Percentiles rank a stretch among this genome's conserved stretches.
Evolutionary conservation across 2,113 vertebrate genomes (phyloP).

Genomic region (Peromyscus leucopus): DNA sequence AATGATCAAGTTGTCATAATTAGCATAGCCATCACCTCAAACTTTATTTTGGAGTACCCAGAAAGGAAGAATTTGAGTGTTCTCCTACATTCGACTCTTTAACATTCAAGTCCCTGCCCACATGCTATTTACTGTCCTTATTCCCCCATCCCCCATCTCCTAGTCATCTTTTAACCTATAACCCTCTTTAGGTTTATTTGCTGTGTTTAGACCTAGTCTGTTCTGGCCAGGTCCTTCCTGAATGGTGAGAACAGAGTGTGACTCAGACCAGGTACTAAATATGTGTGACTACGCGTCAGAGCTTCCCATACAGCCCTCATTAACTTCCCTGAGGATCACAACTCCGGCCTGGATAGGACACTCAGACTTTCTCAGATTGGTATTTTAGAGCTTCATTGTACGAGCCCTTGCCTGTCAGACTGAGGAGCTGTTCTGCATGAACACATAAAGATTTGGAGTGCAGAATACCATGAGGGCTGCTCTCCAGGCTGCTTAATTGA

Average conservation of each 20-base stretch:
- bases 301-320: accelerated
- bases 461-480: not conserved
- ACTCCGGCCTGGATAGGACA: not conserved
- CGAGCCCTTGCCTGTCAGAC: not conserved
- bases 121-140: not conserved
- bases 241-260: not conserved
- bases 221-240: too few species aligned
- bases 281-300: not conserved
- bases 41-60: not conserved
- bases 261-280: not conserved
- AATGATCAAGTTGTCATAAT: not conserved
- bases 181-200: not conserved
- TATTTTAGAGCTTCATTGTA: not conserved
- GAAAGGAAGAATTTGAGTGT: not conserved
- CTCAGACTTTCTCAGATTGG: not conserved
- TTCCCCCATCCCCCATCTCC: not conserved
- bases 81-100: not conserved
- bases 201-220: not conserved
- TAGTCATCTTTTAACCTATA: not conserved
- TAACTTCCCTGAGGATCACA: not conserved
- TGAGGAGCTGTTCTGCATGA: not conserved
- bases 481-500: not conserved
- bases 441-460: not conserved
- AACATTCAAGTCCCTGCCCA: not conserved
- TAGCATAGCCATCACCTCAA: not conserved